These are phyloP conservation scores for Steromphala cineraria DNA, from an alignment of 2,888 invertebrate species.

Conservation along the genomic window DNA sequence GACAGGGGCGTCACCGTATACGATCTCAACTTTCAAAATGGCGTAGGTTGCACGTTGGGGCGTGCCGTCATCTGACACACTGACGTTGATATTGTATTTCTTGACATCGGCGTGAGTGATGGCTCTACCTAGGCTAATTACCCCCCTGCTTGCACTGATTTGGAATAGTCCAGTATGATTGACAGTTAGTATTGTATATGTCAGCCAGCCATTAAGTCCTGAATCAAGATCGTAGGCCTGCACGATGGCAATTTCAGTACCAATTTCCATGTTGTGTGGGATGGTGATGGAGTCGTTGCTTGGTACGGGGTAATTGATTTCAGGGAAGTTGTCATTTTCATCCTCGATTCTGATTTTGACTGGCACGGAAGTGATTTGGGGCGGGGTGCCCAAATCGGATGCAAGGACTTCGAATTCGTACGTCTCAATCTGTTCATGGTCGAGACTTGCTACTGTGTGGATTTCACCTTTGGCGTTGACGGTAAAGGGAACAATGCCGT, in stretches of 20 bases:
- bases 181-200: constrained; percentile 31
- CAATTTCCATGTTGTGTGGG: constrained; percentile 36
- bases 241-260: constrained; percentile 38
- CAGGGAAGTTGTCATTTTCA: constrained; percentile 40
- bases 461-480: constrained; percentile 32
- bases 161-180: constrained; percentile 34
- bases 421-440: constrained; percentile 27
- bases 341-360: constrained; percentile 34
- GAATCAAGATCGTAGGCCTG: constrained; percentile 41
- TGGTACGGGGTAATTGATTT: constrained; percentile 38
- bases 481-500: constrained; percentile 30
- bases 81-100: constrained; percentile 37
- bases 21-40: constrained; percentile 33
- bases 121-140: constrained; percentile 31
- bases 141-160: constrained; percentile 38
- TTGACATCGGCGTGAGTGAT: constrained; percentile 31
- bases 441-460: constrained; percentile 23
- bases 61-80: constrained; percentile 40
- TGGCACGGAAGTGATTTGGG: constrained; percentile 34
- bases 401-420: constrained; percentile 39
- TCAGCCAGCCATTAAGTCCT: constrained; percentile 36
- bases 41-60: constrained; percentile 40
- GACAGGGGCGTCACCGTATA: constrained; percentile 13
- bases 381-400: constrained; percentile 34
- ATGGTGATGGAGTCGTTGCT: constrained; percentile 38